Evolutionary conservation across 2,888 invertebrate genomes (phyloP).

Genomic region (Tridacna crocea): DNA sequence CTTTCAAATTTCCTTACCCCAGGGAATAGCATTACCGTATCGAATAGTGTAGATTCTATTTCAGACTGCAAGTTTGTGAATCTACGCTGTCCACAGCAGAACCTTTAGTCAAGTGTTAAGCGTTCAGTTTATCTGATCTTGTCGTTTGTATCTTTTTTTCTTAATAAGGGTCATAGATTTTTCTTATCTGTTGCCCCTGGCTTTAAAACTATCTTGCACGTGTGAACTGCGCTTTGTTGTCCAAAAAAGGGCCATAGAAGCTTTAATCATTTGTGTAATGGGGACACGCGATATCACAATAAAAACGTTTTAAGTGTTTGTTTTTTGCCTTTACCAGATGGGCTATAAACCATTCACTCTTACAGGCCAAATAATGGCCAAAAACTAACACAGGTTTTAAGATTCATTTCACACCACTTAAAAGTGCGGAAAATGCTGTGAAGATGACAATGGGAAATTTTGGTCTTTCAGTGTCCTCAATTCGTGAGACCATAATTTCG

Average conservation of each 20-base stretch:
- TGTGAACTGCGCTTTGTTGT: slow-evolving; percentile 29
- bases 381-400: too few relatives aligned
- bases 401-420: too few relatives aligned
- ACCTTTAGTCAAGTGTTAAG: background rate
- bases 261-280: slow-evolving; percentile 19
- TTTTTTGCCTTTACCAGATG: slow-evolving; percentile 12
- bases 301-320: slow-evolving; percentile 10
- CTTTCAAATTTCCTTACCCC: too few relatives aligned
- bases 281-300: slow-evolving; percentile 29
- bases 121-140: background rate
- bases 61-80: background rate
- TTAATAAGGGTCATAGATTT: background rate
- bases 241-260: slow-evolving; percentile 38
- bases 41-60: background rate
- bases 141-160: background rate
- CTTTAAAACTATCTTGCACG: slow-evolving; percentile 28
- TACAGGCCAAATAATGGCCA: too few relatives aligned
- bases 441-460: too few relatives aligned
- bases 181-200: background rate
- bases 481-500: too few relatives aligned
- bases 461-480: too few relatives aligned
- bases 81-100: background rate
- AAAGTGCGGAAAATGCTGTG: too few relatives aligned
- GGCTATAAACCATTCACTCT: too few relatives aligned
- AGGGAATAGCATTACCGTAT: background rate